Base-by-base conservation (phyloP, 2,888 invertebrate species). In the Hypolimnas misippus region DNA sequence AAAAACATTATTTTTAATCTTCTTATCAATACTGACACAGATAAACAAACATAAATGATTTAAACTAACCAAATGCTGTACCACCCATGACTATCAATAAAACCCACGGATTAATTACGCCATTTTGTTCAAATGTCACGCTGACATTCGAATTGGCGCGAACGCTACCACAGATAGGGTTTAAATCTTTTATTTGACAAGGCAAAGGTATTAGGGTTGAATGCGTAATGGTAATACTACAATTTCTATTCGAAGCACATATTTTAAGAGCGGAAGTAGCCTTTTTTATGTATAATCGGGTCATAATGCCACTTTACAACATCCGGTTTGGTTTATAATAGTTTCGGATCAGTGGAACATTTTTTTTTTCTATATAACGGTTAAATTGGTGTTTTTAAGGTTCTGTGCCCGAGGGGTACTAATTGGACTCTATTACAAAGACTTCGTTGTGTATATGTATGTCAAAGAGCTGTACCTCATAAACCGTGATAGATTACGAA, bases 171-270 rank as follows among this genome's bases (percentile, higher is more conserved):
- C 76, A 85, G 87, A 88, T 87, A 88, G 84, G 82, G 73, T 70
- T 75, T 68, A 73, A 74, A 76, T 77, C 74, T 68, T 70, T 72
- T 72, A 66, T 70, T 69, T 66, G 65, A 63, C 59, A 60, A 64
- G 56, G 63, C 63, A 53, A 64, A 67, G 70, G 65, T 57, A 70
- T 63, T 67, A 70, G 68, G 70, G 70, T 65, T 68, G 56, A 63
- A 67, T 42, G 53, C 63, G 67, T 71, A 69, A 70, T 69, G 65
- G 68, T 88, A 89, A 89, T 89, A 75, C 87, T 70, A 64, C 70
- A 70, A 87, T 89, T 86, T 77, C 77, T 75, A 89, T 88, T 87
- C 89, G 69, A 76, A 85, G 86, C 89, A 87, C 70, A 74, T 81
- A 81, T 76, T 16, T 49, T 29, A 76, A 74, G 72, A 78, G 77